Evolutionary conservation across 2,113 vertebrate genomes (phyloP), one percentile per base, ranked within the genome.

Genomic region (Hypocryptadius cinnamomeus): DNA sequence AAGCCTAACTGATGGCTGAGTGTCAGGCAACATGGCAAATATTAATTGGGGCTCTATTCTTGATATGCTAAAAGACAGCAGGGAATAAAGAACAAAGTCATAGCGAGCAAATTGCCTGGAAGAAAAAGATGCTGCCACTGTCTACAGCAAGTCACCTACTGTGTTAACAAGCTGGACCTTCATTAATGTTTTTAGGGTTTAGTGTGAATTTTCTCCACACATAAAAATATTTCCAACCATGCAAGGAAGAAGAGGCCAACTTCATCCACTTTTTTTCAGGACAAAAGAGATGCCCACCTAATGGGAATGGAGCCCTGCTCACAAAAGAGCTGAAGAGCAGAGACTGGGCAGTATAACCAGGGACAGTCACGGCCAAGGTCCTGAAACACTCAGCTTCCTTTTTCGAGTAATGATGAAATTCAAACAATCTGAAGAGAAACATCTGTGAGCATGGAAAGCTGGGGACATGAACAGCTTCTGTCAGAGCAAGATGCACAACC

Each of bases 21-120:
- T 68, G n/a, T 74, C 65, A 89, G 35, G 10, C 56, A 84, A 68
- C 15, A 45, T 3, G 12, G 40, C 48, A 93, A 92, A 65, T 72
- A 91, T 69, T 92, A 92, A 87, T 79, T 72, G 40, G 20, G 25
- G 85, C 28, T 84, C 65, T 81, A 30, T 84, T 87, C 65, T 60
- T 76, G 66, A 76, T 59, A 11, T 8, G 28, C 42, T 71, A 70
- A 1, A 13, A 89, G 53, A 76, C 80, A 76, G 70, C 61, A 79
- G 77, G 69, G 80, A 95, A 86, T 42, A 85, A 95, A 83, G 79
- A 94, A 90, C 51, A 88, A 95, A 90, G 72, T 66, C 82, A 66
- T 25, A 64, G 66, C 7, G 10, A 85, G 69, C 8, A 3, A 95
- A 85, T 39, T 87, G 70, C 70, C 90, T 69, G 28, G 73, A 87